Conservation (phyloP, 2,113 vertebrate genomes). For the Seriola aureovittata region DNA sequence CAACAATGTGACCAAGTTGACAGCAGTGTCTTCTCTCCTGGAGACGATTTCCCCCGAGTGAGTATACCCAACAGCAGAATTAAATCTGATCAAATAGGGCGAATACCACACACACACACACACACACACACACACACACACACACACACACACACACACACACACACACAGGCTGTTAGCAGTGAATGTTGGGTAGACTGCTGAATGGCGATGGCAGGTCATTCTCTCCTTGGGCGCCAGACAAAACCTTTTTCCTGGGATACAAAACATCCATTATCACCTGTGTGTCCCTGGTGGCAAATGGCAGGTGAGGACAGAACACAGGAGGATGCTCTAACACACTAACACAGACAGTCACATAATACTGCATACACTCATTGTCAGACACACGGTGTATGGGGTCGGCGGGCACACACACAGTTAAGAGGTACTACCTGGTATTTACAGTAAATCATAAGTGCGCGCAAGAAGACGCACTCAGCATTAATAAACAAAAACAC, state of each 20-base stretch:
- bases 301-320: conserved; percentile 18
- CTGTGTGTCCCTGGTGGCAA: conserved; percentile 38
- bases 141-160: conserved; percentile 14
- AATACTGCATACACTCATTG: background rate
- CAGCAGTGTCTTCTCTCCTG: background rate
- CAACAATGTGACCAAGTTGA: conserved; percentile 14
- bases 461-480: background rate
- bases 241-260: conserved; percentile 32
- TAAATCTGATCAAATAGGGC: conserved; percentile 22
- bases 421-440: background rate
- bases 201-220: conserved; percentile 46
- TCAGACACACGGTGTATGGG: background rate
- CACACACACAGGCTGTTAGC: conserved; percentile 13
- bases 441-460: background rate
- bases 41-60: conserved; percentile 5
- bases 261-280: conserved; percentile 58
- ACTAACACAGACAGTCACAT: conserved; percentile 19
- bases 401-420: background rate
- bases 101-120: background rate
- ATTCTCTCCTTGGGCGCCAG: conserved; percentile 49
- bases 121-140: conserved; percentile 2
- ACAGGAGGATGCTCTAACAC: conserved; percentile 1
- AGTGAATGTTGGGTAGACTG: conserved; percentile 15
- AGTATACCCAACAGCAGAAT: conserved; percentile 10
- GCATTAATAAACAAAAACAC: background rate